Percentiles rank a stretch among this genome's conserved stretches.
Conservation (phyloP, 1,140 invertebrate genomes). For the Littorina saxatilis region DNA sequence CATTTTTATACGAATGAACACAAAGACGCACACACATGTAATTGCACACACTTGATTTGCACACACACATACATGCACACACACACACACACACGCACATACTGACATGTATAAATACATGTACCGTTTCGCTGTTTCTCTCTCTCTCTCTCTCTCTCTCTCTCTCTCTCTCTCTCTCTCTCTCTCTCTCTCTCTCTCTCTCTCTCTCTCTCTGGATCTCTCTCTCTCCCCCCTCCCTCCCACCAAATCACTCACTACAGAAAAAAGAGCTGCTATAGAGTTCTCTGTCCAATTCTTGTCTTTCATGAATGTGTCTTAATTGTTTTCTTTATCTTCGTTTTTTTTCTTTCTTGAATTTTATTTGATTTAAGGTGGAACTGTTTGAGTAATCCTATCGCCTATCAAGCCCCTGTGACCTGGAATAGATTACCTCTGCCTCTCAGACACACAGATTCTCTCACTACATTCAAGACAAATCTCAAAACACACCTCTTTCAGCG, state of each 20-base stretch:
- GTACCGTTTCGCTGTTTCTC: neutral
- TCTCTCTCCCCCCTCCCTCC: neutral
- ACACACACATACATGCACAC: neutral
- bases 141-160: slow-evolving; percentile 3
- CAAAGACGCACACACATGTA: neutral
- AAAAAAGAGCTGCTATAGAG: neutral
- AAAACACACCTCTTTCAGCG: no score
- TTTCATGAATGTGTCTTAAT: neutral
- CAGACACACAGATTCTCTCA: no score
- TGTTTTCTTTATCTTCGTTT: neutral
- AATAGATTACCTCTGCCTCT: no score
- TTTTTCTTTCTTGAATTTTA: neutral
- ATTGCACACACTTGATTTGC: neutral
- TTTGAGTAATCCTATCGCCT: no score
- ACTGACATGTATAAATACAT: neutral
- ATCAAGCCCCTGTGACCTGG: no score
- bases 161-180: slow-evolving; percentile 4
- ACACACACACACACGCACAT: neutral
- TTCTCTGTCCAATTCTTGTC: neutral
- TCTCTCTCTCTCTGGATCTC: neutral
- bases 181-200: neutral
- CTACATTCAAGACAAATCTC: no score
- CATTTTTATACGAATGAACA: neutral
- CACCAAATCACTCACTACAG: neutral
- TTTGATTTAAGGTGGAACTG: no score